phyloP scores from a whole-genome alignment of 2,888 invertebrate genomes.

The Beris chalybata region DNA sequence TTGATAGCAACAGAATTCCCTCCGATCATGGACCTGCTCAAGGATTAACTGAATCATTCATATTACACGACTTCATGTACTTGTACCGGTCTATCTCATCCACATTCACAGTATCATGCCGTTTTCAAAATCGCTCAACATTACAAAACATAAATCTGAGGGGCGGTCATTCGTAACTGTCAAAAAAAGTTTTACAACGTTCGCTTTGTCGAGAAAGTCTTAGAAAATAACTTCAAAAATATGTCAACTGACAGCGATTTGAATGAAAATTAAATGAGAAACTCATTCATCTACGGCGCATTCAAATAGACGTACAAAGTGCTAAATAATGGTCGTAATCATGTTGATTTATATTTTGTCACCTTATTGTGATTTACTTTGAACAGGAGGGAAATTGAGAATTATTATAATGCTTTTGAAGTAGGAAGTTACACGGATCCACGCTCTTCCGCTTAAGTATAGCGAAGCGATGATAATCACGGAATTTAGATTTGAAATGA shows the following conservation, averaged over 20 bases:
- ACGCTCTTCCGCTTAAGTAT: too few species aligned
- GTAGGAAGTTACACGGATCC: too few species aligned
- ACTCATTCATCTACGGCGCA: slow-evolving; percentile 21
- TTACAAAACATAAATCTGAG: slow-evolving; percentile 18
- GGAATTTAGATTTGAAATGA: not conserved
- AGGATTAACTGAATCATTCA: too few species aligned
- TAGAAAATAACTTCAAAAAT: slow-evolving; percentile 21
- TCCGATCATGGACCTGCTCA: too few species aligned
- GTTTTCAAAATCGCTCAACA: too few species aligned
- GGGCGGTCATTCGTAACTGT: slow-evolving; percentile 25
- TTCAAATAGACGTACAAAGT: slow-evolving; percentile 11
- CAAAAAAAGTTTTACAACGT: not conserved
- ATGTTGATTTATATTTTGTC: slow-evolving; percentile 27
- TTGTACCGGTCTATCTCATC: too few species aligned
- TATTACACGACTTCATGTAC: too few species aligned
- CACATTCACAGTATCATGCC: too few species aligned
- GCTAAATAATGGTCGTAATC: slow-evolving; percentile 25
- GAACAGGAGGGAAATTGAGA: slow-evolving; percentile 19
- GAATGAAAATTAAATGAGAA: slow-evolving; percentile 30
- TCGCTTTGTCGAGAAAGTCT: slow-evolving; percentile 1
- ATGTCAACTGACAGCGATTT: slow-evolving; percentile 28
- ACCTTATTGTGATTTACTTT: slow-evolving; percentile 29
- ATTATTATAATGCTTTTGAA: slow-evolving; percentile 13
- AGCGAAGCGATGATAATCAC: not conserved
- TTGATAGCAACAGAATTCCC: too few species aligned